Conservation (phyloP, 2,888 invertebrate genomes). For the Polia nebulosa region DNA sequence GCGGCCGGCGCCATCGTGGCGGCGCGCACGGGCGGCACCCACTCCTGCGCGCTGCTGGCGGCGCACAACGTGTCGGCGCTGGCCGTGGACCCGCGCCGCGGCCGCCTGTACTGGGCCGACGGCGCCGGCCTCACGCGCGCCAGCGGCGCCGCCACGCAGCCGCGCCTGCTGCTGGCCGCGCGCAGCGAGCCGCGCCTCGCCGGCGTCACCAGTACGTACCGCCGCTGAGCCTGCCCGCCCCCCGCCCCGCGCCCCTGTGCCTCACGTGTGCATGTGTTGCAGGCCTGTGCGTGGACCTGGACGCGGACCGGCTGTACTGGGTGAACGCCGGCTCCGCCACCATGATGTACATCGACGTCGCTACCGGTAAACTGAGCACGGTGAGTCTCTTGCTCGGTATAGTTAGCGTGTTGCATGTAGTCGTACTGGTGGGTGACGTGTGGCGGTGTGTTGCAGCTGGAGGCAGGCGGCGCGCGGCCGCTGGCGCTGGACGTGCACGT, state of each 20-base stretch:
- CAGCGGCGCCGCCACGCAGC: constrained; percentile 92
- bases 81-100: constrained; percentile 93
- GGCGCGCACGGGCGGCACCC: constrained; percentile 94
- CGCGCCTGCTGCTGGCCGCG: constrained; percentile 77
- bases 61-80: constrained; percentile 92
- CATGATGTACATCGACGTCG: constrained; percentile 92
- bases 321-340: constrained; percentile 82
- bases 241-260: background rate
- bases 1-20: constrained; percentile 92
- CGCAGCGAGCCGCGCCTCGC: constrained; percentile 73
- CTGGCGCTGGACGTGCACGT: constrained; percentile 93
- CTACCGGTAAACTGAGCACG: constrained; percentile 75
- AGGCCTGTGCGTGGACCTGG: constrained; percentile 92
- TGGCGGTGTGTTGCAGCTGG: constrained; percentile 63
- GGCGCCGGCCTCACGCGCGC: constrained; percentile 91
- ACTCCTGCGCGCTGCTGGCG: constrained; percentile 89
- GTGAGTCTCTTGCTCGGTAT: constrained; percentile 56
- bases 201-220: constrained; percentile 76
- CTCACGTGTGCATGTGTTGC: constrained; percentile 50
- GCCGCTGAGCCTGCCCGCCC: too few species aligned
- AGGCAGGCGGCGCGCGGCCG: constrained; percentile 85
- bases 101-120: constrained; percentile 90
- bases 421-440: background rate
- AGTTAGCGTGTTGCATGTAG: background rate
- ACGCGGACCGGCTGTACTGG: constrained; percentile 93